Percentiles rank a stretch among this genome's conserved stretches.
These are phyloP conservation scores for Dipodomys merriami DNA, from an alignment of 2,113 vertebrate species.

Conservation along the genomic window DNA sequence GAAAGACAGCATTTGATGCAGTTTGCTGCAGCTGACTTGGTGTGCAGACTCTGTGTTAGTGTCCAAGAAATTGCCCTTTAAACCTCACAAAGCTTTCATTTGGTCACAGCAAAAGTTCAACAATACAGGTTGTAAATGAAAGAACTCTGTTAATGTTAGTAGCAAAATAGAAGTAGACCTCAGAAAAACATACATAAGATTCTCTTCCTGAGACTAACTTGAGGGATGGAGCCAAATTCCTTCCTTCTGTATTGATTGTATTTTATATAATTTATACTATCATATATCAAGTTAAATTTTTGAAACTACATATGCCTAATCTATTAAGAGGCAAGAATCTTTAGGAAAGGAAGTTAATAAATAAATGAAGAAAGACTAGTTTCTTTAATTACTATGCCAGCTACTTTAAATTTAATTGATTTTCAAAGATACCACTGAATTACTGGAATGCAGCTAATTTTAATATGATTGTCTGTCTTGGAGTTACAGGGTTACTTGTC, in stretches of 20 bases:
- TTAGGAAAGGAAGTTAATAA: neutral
- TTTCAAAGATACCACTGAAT: slow-evolving; percentile 11
- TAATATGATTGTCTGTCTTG: neutral
- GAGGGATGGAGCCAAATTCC: neutral
- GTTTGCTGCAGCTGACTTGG: neutral
- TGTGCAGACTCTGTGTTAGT: neutral
- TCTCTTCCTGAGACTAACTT: neutral
- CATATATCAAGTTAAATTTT: neutral
- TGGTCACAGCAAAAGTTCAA: slow-evolving; percentile 22
- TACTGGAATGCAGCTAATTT: slow-evolving; percentile 20
- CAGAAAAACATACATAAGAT: neutral
- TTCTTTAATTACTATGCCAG: neutral
- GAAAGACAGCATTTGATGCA: neutral
- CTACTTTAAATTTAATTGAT: slow-evolving; percentile 26
- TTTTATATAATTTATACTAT: fast-evolving
- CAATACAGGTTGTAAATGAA: slow-evolving; percentile 1
- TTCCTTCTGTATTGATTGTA: neutral
- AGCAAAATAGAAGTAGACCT: slow-evolving; percentile 10
- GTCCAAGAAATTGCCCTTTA: neutral
- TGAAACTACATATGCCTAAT: neutral
- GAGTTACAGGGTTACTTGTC: neutral
- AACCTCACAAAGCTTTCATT: neutral
- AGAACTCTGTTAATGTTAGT: neutral
- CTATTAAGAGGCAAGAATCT: neutral
- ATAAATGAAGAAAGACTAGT: neutral